A percentile compares a stretch with the other conserved stretches of the same genome.
Conservation (phyloP, 1,140 invertebrate species). For the Nephila pilipes region DNA sequence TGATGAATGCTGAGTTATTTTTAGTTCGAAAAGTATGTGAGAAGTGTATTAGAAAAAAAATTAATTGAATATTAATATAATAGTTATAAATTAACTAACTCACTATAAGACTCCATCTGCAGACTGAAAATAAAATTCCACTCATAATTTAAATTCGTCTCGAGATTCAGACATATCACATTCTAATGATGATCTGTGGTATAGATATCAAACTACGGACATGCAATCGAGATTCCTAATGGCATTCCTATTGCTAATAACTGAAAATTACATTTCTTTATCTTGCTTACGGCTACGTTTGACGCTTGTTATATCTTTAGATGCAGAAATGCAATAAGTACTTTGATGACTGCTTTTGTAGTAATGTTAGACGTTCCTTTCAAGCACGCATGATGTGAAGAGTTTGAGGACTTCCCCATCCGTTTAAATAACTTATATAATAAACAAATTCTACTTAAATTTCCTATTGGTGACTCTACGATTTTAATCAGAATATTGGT, state of each 20-base stretch:
- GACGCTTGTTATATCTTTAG: not conserved
- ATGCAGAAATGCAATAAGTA: not conserved
- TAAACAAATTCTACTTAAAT: no score
- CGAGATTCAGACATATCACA: not conserved
- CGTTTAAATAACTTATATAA: no score
- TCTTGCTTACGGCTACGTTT: not conserved
- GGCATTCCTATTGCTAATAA: not conserved
- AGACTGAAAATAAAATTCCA: conserved; percentile 1
- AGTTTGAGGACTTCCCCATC: no score
- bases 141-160: not conserved
- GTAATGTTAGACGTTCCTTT: no score
- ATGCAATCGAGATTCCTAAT: not conserved
- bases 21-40: no score
- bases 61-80: not conserved
- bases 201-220: not conserved
- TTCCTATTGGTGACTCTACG: no score
- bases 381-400: no score
- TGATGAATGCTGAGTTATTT: no score
- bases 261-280: not conserved
- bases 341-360: no score
- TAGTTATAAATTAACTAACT: not conserved
- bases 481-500: no score
- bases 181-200: not conserved
- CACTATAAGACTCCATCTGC: not conserved
- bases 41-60: no score